Evolutionary conservation across 2,113 vertebrate genomes (phyloP).

Genomic region (Rallus limicola): DNA sequence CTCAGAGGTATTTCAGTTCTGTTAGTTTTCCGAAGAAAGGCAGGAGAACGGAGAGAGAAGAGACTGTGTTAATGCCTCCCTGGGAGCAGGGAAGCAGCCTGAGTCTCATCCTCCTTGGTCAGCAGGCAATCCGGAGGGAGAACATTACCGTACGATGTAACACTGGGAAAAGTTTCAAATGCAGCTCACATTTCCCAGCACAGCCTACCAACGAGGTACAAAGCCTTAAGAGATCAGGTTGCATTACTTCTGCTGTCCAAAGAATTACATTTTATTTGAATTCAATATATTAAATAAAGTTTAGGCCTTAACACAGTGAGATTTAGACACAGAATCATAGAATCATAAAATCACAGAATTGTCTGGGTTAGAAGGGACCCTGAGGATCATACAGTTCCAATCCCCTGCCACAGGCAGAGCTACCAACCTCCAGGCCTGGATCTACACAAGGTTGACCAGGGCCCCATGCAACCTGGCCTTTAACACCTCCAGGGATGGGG

Average conservation of each 20-base stretch:
- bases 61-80: neutral
- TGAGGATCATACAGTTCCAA: too few species aligned
- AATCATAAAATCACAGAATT: too few species aligned
- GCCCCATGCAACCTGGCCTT: too few species aligned
- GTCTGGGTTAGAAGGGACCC: too few species aligned
- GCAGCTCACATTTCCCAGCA: neutral
- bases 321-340: neutral
- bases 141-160: neutral
- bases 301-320: neutral
- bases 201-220: neutral
- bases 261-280: neutral
- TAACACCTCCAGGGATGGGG: too few species aligned
- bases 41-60: neutral
- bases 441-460: too few species aligned
- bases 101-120: neutral
- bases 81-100: neutral
- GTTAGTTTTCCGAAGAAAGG: neutral
- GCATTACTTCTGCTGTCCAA: neutral
- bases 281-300: neutral
- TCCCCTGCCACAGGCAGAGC: too few species aligned
- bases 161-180: neutral
- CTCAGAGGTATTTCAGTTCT: conserved; percentile 34
- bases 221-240: neutral
- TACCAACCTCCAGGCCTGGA: too few species aligned
- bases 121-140: neutral